Conservation (phyloP, 2,113 vertebrate species). For the Ochotona curzoniae region DNA sequence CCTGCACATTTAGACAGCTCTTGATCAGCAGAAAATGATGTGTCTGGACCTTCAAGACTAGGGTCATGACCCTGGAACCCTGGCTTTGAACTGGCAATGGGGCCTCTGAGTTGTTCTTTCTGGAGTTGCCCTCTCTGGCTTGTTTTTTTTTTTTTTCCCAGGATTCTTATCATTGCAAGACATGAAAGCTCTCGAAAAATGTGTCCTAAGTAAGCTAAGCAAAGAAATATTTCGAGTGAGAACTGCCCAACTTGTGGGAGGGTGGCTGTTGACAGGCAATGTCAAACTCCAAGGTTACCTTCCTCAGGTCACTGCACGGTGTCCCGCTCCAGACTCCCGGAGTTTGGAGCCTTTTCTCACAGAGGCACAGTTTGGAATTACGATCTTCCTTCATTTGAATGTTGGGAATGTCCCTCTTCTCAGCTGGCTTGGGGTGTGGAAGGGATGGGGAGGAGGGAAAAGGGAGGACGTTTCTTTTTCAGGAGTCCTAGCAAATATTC, state of each 20-base stretch:
- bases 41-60: background rate
- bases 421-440: too few species aligned
- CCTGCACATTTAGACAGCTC: background rate
- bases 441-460: background rate
- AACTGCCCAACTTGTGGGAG: background rate
- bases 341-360: background rate
- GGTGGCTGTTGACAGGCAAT: background rate
- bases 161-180: background rate
- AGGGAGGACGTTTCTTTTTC: background rate
- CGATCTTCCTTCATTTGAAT: background rate
- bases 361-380: background rate
- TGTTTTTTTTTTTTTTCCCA: background rate
- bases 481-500: background rate
- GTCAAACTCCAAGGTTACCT: background rate
- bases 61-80: background rate
- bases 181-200: background rate
- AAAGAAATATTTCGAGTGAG: background rate
- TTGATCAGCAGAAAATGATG: background rate
- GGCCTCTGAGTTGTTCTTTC: too few species aligned
- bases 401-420: background rate
- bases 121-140: background rate
- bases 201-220: background rate
- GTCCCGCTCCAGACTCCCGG: background rate
- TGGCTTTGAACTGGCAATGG: background rate
- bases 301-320: accelerated